Base-by-base conservation (phyloP, 1,140 invertebrate species). In the Marisa cornuarietis region DNA sequence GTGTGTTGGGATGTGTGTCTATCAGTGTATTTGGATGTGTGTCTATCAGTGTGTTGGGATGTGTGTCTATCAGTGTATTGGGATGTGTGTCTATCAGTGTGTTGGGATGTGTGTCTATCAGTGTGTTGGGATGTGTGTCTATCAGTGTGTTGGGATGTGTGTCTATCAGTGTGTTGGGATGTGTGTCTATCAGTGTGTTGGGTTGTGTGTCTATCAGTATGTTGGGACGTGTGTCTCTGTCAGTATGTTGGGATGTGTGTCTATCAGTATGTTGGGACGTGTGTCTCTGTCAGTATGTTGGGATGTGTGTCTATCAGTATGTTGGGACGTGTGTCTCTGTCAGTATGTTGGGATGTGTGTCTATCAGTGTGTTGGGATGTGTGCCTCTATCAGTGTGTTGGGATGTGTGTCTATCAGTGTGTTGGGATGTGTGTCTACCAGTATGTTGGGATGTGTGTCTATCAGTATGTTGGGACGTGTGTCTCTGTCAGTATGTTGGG, bases 101-200 rank as follows among this genome's bases (percentile, higher is more conserved):
- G n/a, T n/a, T n/a, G n/a, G n/a, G n/a, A n/a, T 42, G 31, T 69
- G 66, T 69, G 66, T 69, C 7, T 69, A 13, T 69, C n/a, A 26
- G 66, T 14, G 13, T 69, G 66, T 69, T 68, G 65, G n/a, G 9
- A 68, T 7, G 66, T 0, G 6, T 14, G 16, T 69, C 66, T 42
- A 2, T 42, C 31, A 5, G 31, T 42, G 0, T 42, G 31, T 42
- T 6, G 31, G 31, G 31, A 42, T 42, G 31, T 42, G n/a, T n/a
- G n/a, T n/a, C n/a, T n/a, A n/a, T n/a, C n/a, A n/a, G n/a, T n/a
- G n/a, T n/a, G n/a, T n/a, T n/a, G n/a, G n/a, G n/a, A n/a, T 42
- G 31, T 69, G 66, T 69, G 66, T 69, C 7, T 69, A 13, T 69
- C n/a, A 26, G 66, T 14, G 13, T 69, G 66, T 69, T 68, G 65